Base-by-base conservation (phyloP, 1,140 invertebrate genomes). In the Formica exsecta region DNA sequence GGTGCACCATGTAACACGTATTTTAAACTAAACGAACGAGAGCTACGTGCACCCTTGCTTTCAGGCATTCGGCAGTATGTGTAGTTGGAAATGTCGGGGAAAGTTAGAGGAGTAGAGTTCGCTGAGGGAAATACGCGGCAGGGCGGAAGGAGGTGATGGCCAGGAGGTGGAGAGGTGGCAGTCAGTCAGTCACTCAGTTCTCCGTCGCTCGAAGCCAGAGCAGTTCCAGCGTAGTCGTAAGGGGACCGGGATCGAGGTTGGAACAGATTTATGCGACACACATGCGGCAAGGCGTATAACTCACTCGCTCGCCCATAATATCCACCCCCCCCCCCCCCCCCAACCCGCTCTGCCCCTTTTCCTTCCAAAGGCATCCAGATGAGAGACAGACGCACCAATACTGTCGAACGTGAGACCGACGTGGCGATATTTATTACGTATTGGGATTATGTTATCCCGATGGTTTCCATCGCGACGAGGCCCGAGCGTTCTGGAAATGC, bases 231-330 rank as follows among this genome's bases (percentile, higher is more conserved):
- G 87, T 66, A 89, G 91, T 91, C 74, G 93, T 89, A 92, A 93
- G 91, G 90, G 91, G 92, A 86, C 90, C 89, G 92, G 89, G 90
- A 92, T 88, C 92, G 93, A 93, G 92, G 88, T 93, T 90, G 90
- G 90, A 92, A 93, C 94, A 94, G 94, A 95, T 95, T 95, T 95
- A 95, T 95, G 94, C 94, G 94, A 94, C 94, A 94, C 94, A 94
- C 93, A 95, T 94, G 94, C 94, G 94, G 92, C 94, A 92, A 93
- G 85, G 87, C 94, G 93, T 95, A 94, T 94, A 95, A 95, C 94
- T 95, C 94, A 94, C 94, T 95, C 93, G 93, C 90, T 94, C 93
- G 92, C 91, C 93, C 93, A 93, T 95, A 94, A 94, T 94, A 94
- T 93, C 91, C 91, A 90, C 91, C 89, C 89, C 62, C 76, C 85